These are phyloP conservation scores for Dinoponera quadriceps DNA, from an alignment of 1,140 invertebrate genomes.

Conservation along the genomic window DNA sequence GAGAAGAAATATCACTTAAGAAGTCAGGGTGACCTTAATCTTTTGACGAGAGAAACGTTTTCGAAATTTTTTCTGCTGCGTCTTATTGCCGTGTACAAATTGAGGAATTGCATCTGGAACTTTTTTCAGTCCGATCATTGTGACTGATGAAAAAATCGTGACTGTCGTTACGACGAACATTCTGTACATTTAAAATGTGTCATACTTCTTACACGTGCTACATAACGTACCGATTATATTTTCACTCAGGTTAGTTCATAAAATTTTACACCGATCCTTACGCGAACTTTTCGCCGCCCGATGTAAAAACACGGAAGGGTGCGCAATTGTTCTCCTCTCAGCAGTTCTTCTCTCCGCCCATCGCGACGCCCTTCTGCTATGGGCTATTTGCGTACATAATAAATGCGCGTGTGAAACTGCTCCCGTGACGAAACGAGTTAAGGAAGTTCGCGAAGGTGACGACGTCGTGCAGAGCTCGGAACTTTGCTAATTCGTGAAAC, in stretches of 20 bases:
- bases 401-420: slow-evolving; percentile 13
- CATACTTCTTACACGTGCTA: too few relatives aligned
- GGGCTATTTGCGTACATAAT: slow-evolving; percentile 25
- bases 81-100: background rate
- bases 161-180: background rate
- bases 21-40: background rate
- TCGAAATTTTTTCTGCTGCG: background rate
- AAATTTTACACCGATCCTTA: background rate
- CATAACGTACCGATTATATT: too few relatives aligned
- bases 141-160: background rate
- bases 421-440: slow-evolving; percentile 39
- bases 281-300: background rate
- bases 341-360: too few relatives aligned
- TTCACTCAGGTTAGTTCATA: too few relatives aligned
- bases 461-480: background rate
- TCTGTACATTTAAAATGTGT: background rate
- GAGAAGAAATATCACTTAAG: too few relatives aligned
- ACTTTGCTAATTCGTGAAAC: slow-evolving; percentile 30
- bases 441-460: slow-evolving; percentile 44
- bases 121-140: background rate
- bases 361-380: background rate
- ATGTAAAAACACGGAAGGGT: background rate
- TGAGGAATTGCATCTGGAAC: background rate
- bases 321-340: background rate
- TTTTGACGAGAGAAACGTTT: background rate